phyloP scores from a whole-genome alignment of 2,888 invertebrate genomes.

The Nasonovia ribisnigri region DNA sequence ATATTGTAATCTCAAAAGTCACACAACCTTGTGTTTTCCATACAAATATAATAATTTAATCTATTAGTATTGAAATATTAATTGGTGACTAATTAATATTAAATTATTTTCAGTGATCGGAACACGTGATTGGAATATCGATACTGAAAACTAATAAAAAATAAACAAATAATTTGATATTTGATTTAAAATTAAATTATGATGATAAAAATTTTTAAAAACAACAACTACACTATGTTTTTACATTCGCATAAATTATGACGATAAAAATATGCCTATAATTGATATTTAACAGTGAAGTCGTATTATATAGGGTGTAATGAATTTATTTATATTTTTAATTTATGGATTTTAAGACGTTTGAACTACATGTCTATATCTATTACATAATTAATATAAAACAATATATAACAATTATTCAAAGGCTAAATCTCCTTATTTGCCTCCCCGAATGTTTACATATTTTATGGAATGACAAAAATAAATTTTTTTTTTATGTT shows the following conservation, averaged over 20 bases:
- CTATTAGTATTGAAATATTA: neutral
- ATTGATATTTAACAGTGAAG: neutral
- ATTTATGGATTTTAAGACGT: too few relatives aligned
- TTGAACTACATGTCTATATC: too few relatives aligned
- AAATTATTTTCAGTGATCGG: neutral
- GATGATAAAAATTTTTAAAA: too few relatives aligned
- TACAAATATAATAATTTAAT: neutral
- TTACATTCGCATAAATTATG: too few relatives aligned
- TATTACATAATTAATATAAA: too few relatives aligned
- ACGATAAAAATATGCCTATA: neutral
- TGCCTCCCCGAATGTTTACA: neutral
- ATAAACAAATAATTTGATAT: too few relatives aligned
- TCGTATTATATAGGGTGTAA: neutral
- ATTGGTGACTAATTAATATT: neutral
- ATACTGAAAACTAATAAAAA: neutral
- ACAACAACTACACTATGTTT: too few relatives aligned
- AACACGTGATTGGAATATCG: neutral
- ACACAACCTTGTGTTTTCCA: neutral
- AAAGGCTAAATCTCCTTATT: too few relatives aligned
- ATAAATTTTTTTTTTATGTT: neutral
- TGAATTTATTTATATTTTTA: too few relatives aligned
- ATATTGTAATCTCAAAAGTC: neutral
- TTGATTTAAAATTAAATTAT: too few relatives aligned
- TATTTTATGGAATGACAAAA: neutral
- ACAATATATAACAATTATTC: too few relatives aligned